phyloP scores from a whole-genome alignment of 2,888 invertebrate species.

The Ecliptopera silaceata region DNA sequence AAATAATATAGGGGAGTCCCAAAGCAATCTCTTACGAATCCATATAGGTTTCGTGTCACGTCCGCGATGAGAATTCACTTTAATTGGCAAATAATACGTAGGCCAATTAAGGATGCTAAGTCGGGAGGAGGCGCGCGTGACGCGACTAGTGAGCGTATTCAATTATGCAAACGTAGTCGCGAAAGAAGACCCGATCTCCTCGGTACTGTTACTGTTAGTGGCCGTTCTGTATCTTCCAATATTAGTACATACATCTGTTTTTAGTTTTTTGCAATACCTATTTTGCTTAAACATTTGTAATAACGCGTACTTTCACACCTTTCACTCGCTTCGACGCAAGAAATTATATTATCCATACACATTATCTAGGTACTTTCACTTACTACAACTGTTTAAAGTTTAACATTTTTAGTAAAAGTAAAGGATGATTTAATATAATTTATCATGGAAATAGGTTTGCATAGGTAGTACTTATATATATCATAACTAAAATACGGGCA shows the following conservation, averaged over 20 bases:
- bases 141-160: constrained; percentile 77
- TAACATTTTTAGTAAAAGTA: no score
- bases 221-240: constrained; percentile 42
- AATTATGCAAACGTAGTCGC: constrained; percentile 79
- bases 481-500: constrained; percentile 37
- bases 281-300: constrained; percentile 20
- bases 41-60: constrained; percentile 79
- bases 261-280: constrained; percentile 12
- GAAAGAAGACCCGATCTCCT: constrained; percentile 65
- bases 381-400: background rate
- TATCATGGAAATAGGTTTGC: no score
- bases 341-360: constrained; percentile 45
- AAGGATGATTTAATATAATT: no score
- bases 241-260: constrained; percentile 8
- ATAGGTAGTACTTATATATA: background rate
- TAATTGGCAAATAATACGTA: constrained; percentile 84
- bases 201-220: constrained; percentile 49
- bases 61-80: constrained; percentile 81
- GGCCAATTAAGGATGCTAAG: constrained; percentile 83
- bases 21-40: constrained; percentile 62
- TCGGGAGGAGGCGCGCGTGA: constrained; percentile 79
- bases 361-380: constrained; percentile 46
- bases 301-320: constrained; percentile 54
- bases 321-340: constrained; percentile 52
- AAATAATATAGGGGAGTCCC: constrained; percentile 53